Conservation (phyloP, 2,113 vertebrate species). For the Hypomesus transpacificus region DNA sequence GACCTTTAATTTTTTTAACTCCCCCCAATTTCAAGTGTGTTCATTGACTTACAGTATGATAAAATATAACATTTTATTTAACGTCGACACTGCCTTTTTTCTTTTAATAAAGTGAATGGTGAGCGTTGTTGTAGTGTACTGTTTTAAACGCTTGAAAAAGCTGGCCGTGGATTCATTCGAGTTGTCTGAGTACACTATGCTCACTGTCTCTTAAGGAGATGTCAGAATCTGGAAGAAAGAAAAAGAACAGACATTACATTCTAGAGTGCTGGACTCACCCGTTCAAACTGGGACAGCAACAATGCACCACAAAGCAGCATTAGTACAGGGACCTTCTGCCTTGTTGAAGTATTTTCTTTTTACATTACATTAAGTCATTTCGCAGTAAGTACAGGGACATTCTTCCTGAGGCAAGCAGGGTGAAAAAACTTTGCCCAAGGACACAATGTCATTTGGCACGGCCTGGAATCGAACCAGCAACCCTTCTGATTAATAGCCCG, state of each 20-base stretch:
- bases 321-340: no score
- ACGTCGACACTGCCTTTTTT: constrained; percentile 18
- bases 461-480: no score
- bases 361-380: no score
- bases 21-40: constrained; percentile 24
- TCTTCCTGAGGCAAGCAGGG: background rate
- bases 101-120: constrained; percentile 49
- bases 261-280: no score
- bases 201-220: background rate
- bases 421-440: no score
- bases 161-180: background rate
- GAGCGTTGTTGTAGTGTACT: background rate
- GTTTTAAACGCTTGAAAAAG: background rate
- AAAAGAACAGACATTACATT: background rate
- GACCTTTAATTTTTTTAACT: constrained; percentile 22
- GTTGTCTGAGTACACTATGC: background rate
- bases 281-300: no score
- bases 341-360: no score
- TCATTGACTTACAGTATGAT: constrained; percentile 44
- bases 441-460: no score
- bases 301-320: no score
- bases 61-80: constrained; percentile 13
- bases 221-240: background rate
- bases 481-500: no score
- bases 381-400: no score